Evolutionary conservation across 2,797 vertebrate genomes (phyloP), one percentile per base, ranked within the genome.

Genomic region (Acanthornis magna): DNA sequence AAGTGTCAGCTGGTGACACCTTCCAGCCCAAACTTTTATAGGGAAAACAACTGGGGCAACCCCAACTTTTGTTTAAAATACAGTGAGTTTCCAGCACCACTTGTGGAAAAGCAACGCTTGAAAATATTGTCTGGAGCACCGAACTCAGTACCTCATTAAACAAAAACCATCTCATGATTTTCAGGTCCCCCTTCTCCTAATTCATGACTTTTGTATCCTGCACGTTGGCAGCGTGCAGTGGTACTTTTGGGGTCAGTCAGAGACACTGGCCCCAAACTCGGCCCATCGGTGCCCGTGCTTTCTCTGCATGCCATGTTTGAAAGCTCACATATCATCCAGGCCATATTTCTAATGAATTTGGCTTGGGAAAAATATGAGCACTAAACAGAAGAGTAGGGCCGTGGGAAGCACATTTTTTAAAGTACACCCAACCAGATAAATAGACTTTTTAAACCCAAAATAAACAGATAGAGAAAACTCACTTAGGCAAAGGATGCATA

Each of bases 401-500:
- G 45, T 90, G 92, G 88, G 78, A 94, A 97, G 78, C 16, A 82
- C 53, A 26, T 63, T 92, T 93, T 89, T 29, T 77, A 95, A 93
- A 95, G 75, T 79, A 89, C 9, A 38, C 81, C 92, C 89, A 47
- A 77, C 61, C 88, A 89, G 91, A 95, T 86, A 97, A 92, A 93
- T 95, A 91, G 91, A 38, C 76, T 91, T 93, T 95, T 96, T 3
- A 72, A 95, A 92, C 70, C 65, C 88, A 96, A 86, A 93, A 88
- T 88, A 96, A 97, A 95, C 89, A 95, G 90, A 95, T 91, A 89
- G 77, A 86, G 70, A 95, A 88, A 91, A 93, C 47, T 97, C 85
- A 96, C 92, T 96, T 93, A 93, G 75, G 89, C 87, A 94, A 87
- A 97, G 89, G 87, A 92, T 87, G 86, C 85, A 88, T 91, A 96